Percentiles rank a stretch among this genome's conserved stretches.
phyloP scores from a whole-genome alignment of 2,113 vertebrate species.

The Thermophis baileyi region DNA sequence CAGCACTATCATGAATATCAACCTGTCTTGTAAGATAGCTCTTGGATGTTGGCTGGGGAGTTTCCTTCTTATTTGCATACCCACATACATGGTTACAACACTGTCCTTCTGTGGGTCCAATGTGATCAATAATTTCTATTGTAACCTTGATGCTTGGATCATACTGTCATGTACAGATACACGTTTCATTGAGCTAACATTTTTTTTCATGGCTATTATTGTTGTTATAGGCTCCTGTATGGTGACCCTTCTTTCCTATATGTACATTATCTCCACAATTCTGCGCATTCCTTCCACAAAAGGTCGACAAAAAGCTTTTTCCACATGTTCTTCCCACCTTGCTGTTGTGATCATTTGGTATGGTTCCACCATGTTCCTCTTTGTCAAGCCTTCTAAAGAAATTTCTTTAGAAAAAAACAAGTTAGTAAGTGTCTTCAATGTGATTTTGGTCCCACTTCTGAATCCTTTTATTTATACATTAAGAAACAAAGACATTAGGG shows the following conservation, averaged over 20 bases:
- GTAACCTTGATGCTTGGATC: neutral
- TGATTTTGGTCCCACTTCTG: neutral
- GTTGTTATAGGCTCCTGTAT: neutral
- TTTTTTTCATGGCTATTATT: neutral
- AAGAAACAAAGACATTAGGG: neutral
- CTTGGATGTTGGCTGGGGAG: neutral
- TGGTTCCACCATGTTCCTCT: slow-evolving; percentile 37
- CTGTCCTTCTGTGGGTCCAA: neutral
- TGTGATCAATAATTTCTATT: neutral
- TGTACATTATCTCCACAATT: neutral
- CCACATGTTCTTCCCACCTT: neutral
- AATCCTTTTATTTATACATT: neutral
- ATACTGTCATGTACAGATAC: neutral
- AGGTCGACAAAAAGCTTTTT: neutral
- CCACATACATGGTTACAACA: neutral
- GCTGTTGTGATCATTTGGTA: slow-evolving; percentile 40
- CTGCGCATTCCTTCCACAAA: neutral
- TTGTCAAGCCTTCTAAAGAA: slow-evolving; percentile 30
- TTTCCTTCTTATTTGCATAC: neutral
- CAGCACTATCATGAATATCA: neutral
- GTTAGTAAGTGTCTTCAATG: slow-evolving; percentile 30
- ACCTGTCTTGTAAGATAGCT: neutral
- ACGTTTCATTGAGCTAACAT: neutral
- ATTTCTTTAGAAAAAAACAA: slow-evolving; percentile 34
- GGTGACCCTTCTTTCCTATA: neutral